Evolutionary conservation across 2,888 invertebrate species (phyloP), one percentile per base, ranked within the genome.

Genomic region (Diaperis boleti): DNA sequence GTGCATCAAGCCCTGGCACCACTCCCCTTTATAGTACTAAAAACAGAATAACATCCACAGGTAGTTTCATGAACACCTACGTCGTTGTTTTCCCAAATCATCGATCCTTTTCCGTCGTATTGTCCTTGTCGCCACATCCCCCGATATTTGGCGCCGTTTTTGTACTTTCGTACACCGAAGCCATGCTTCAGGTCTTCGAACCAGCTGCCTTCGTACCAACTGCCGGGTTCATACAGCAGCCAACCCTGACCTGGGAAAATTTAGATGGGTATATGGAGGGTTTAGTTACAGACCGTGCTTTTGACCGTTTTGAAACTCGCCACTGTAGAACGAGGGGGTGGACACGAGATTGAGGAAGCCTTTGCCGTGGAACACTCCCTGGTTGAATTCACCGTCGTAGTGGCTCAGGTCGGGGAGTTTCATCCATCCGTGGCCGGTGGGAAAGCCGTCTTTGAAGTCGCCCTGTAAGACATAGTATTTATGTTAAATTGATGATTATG

Each of bases 1-100:
- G 59, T 85, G 79, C 82, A 86, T 86, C 0, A 81, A 76, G 18
- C 86, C 86, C 55, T 83, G 80, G 68, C 80, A 78, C 88, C 88
- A 88, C 65, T 84, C 82, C 0, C 88, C 88, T 62, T 79, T 82
- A 73, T 88, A 88, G 75, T 83, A 83, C 87, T 87, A 69, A 31
- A 22, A 29, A n/a, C n/a, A 17, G 7, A 49, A 5, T 26, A 15
- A 11, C 5, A 33, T 4, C 4, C n/a, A 2, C 11, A 33, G n/a
- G 11, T 2, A 13, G 4, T 11, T 5, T 33, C 33, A 33, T 1
- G 10, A 4, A 76, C n/a, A n/a, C 82, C 82, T 76, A 87, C 86
- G 72, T 87, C 87, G 56, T 84, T 83, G 75, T 88, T 88, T 0
- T 83, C 80, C 86, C 87, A 88, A 68, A 85, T 81, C 85, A 87